Evolutionary conservation across 2,797 vertebrate species (phyloP), one percentile per base, ranked within the genome.

Genomic region (Helostoma temminkii): DNA sequence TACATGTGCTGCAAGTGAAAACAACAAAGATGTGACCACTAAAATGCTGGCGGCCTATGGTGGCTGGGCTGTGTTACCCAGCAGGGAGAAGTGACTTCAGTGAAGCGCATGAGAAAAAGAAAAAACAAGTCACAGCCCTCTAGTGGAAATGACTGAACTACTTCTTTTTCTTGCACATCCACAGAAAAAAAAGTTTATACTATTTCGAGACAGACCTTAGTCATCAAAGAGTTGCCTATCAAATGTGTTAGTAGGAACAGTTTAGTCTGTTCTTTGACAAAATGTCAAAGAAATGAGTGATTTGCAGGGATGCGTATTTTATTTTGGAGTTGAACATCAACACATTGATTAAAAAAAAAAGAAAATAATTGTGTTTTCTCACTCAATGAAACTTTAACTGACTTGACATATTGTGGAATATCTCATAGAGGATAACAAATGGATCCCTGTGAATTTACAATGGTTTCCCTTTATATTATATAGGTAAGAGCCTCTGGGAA

Each of bases 401-500:
- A 71, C 65, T 53, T 63, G 68, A 66, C 72, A 65, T 70, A 53
- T 63, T 72, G 68, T 32, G 43, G 53, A 85, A 75, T 70, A 65
- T 62, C 65, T 82, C 68, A 74, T 30, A 43, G 57, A 69, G 77
- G 83, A 80, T 76, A 81, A 84, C 62, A 88, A 86, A 91, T 85
- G 66, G 88, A 85, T 85, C 76, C 76, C 75, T 76, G 85, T 81
- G 62, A 76, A 85, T 88, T 68, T 63, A 58, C 76, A 78, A 59
- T 59, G 76, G 73, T 65, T 87, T 78, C 74, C 74, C 72, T 86
- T 83, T 75, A 65, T 79, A 83, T 88, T 83, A 84, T 64, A 82
- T 52, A 61, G 66, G 42, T 68, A 92, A 94, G 94, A 95, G 93
- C 95, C 94, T 95, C 93, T 84, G 95, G 95, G 95, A 97, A 92